These are phyloP conservation scores for Agrotis clavis DNA, from an alignment of 2,888 invertebrate genomes.

Conservation along the genomic window DNA sequence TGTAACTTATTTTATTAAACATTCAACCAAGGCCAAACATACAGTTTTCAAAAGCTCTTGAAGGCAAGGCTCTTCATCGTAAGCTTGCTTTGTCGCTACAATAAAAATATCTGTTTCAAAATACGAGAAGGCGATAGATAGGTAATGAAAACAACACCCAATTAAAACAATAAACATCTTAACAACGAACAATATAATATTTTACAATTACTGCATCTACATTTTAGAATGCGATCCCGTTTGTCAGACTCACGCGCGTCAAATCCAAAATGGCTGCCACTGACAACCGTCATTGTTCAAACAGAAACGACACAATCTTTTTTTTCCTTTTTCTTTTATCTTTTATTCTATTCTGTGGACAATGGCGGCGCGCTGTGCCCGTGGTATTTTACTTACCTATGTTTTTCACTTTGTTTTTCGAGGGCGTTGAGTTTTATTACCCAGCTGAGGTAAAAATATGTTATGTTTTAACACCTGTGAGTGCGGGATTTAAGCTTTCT, in stretches of 20 bases:
- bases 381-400: slow-evolving; percentile 87
- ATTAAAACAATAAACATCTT: slow-evolving; percentile 20
- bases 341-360: slow-evolving; percentile 82
- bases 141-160: neutral
- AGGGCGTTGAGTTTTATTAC: slow-evolving; percentile 72
- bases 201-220: slow-evolving; percentile 56
- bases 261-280: slow-evolving; percentile 86
- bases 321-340: slow-evolving; percentile 82
- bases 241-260: slow-evolving; percentile 73
- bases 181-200: slow-evolving; percentile 39
- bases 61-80: neutral
- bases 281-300: slow-evolving; percentile 89
- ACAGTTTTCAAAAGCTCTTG: neutral
- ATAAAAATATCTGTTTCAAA: neutral
- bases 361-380: slow-evolving; percentile 86
- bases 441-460: slow-evolving; percentile 59
- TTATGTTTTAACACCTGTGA: slow-evolving; percentile 68
- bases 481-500: slow-evolving; percentile 30
- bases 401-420: slow-evolving; percentile 82
- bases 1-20: neutral
- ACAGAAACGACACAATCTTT: slow-evolving; percentile 89
- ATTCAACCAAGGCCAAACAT: neutral
- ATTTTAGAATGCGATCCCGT: slow-evolving; percentile 65
- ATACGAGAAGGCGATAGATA: neutral
- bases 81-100: neutral